phyloP scores from a whole-genome alignment of 2,797 vertebrate genomes.

The Acanthis flammea region DNA sequence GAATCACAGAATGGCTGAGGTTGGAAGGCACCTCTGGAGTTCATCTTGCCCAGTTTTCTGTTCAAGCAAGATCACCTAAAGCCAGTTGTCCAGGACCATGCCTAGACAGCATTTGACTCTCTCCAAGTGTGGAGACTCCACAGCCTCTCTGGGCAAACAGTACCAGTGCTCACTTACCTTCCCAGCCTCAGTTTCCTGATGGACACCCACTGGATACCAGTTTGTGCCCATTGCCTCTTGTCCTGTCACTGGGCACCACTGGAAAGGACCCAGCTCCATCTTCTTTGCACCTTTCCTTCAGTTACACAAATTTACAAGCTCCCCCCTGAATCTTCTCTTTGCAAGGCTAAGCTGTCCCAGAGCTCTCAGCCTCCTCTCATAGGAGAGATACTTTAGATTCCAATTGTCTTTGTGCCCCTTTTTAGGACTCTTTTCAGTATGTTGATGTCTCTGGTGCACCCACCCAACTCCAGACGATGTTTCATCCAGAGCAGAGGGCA shows the following conservation, averaged over 20 bases:
- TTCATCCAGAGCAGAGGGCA: background rate
- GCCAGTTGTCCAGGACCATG: background rate
- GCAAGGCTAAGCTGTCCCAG: background rate
- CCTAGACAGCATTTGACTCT: background rate
- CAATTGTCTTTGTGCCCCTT: background rate
- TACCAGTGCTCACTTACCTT: background rate
- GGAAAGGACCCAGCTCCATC: background rate
- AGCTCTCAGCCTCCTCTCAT: background rate
- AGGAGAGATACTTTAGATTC: background rate
- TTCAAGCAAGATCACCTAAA: background rate
- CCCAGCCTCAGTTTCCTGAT: background rate
- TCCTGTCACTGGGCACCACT: background rate
- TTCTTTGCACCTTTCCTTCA: background rate
- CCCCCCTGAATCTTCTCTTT: background rate
- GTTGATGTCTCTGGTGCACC: background rate
- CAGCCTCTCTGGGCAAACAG: background rate
- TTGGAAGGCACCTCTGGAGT: background rate
- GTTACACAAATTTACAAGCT: background rate
- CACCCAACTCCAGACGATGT: background rate
- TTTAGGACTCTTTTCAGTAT: background rate
- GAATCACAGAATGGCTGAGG: background rate
- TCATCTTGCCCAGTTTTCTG: background rate
- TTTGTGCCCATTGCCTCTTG: background rate
- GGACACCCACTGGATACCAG: background rate
- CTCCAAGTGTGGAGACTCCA: background rate